These are phyloP conservation scores for Rhagologus leucostigma DNA, from an alignment of 2,113 vertebrate genomes.

Conservation along the genomic window DNA sequence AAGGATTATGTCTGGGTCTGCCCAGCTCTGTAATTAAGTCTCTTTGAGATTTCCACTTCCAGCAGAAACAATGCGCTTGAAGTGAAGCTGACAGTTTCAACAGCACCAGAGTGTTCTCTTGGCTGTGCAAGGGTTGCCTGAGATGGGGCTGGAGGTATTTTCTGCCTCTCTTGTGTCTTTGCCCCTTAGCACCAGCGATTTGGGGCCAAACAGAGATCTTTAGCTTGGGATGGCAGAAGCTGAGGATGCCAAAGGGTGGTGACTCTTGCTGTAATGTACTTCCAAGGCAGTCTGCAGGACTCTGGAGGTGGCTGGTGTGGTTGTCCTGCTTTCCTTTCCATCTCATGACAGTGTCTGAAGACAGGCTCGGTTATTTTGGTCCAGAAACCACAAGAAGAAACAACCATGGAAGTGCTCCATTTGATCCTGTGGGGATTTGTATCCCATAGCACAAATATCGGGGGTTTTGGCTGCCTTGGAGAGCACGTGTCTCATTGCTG, in stretches of 20 bases:
- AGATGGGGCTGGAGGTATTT: not conserved
- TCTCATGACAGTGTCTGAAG: not conserved
- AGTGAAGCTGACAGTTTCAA: not conserved
- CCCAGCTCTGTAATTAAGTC: conserved; percentile 33
- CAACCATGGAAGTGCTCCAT: not conserved
- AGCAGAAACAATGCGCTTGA: conserved; percentile 16
- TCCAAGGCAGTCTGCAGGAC: not conserved
- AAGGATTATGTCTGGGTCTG: not conserved
- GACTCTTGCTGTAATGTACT: not conserved
- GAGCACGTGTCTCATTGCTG: not conserved
- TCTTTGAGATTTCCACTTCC: conserved; percentile 21
- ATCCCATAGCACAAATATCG: not conserved
- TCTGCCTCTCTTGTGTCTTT: not conserved
- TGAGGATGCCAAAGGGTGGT: not conserved
- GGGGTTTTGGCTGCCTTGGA: not conserved
- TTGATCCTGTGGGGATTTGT: not conserved
- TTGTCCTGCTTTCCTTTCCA: not conserved
- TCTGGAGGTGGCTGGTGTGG: not conserved
- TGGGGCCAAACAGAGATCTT: not conserved
- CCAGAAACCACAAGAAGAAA: not conserved
- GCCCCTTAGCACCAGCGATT: not conserved
- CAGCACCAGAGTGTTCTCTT: not conserved
- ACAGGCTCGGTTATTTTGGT: not conserved
- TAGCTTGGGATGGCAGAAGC: not conserved
- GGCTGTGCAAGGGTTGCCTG: not conserved